Evolutionary conservation across 2,888 invertebrate genomes (phyloP).

Genomic region (Silvanus unidentatus): DNA sequence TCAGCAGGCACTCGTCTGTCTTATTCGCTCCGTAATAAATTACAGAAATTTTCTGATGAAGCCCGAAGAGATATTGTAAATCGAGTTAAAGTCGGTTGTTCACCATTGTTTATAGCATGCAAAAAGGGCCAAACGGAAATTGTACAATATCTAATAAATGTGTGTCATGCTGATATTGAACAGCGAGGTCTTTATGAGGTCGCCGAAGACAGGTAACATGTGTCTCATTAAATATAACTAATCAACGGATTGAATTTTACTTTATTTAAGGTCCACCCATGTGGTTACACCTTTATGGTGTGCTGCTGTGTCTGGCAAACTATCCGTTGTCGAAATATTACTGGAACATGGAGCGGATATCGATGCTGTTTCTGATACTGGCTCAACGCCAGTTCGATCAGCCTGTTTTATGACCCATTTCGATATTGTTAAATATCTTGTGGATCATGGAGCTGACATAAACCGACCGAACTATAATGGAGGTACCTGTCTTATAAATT

Average conservation of each 20-base stretch:
- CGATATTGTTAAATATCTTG: slow-evolving; percentile 70
- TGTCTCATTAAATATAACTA: background rate
- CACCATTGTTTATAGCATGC: slow-evolving; percentile 74
- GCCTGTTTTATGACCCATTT: slow-evolving; percentile 90
- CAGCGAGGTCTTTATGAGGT: slow-evolving; percentile 81
- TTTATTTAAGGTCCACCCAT: slow-evolving; percentile 57
- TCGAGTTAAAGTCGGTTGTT: slow-evolving; percentile 67
- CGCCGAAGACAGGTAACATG: slow-evolving; percentile 62
- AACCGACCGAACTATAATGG: slow-evolving; percentile 82
- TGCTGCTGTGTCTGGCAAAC: slow-evolving; percentile 80
- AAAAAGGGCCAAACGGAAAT: slow-evolving; percentile 77
- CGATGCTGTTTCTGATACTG: slow-evolving; percentile 82
- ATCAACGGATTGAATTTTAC: too few relatives aligned
- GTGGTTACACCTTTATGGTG: slow-evolving; percentile 87
- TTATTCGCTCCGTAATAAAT: slow-evolving; percentile 48
- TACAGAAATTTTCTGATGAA: slow-evolving; percentile 55
- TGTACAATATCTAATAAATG: slow-evolving; percentile 76
- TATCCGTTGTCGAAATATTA: slow-evolving; percentile 70
- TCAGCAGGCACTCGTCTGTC: slow-evolving; percentile 64
- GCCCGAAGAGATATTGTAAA: slow-evolving; percentile 63
- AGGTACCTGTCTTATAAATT: slow-evolving; percentile 89
- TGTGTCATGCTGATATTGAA: slow-evolving; percentile 79
- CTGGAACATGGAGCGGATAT: slow-evolving; percentile 75
- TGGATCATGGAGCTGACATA: slow-evolving; percentile 76
- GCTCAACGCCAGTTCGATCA: slow-evolving; percentile 83